Evolutionary conservation across 2,888 invertebrate genomes (phyloP).

Genomic region (Agrilus mali): DNA sequence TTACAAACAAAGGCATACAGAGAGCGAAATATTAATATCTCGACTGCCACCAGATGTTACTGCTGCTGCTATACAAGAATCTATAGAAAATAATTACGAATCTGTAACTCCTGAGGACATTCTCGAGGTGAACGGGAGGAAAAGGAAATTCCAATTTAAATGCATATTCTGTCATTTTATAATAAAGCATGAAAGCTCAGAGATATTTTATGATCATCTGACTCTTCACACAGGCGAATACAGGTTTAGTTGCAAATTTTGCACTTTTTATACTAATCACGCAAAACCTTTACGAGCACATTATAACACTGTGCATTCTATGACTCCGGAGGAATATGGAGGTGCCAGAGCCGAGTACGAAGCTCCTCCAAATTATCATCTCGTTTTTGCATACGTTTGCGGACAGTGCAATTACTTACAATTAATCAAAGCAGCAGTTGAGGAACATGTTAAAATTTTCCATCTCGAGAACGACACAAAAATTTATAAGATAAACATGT

Average conservation of each 20-base stretch:
- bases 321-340: conserved; percentile 20
- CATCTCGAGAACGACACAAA: conserved; percentile 40
- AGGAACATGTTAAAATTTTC: conserved; percentile 46
- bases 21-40: conserved; percentile 51
- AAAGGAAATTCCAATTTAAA: conserved; percentile 17
- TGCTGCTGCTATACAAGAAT: conserved; percentile 41
- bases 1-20: conserved; percentile 50
- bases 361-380: conserved; percentile 14
- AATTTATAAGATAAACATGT: conserved; percentile 28
- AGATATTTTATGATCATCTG: conserved; percentile 58
- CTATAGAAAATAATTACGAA: conserved; percentile 22
- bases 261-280: conserved; percentile 29
- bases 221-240: conserved; percentile 70
- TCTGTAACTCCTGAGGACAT: conserved; percentile 12
- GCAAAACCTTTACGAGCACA: conserved; percentile 22
- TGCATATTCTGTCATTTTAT: conserved; percentile 27
- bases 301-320: conserved; percentile 17
- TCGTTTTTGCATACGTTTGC: conserved; percentile 50
- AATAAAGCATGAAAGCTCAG: conserved; percentile 15
- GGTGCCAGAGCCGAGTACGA: conserved; percentile 13
- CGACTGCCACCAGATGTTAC: conserved; percentile 42
- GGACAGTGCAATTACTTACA: conserved; percentile 63
- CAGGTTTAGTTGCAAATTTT: conserved; percentile 50
- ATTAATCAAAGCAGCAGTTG: conserved; percentile 44
- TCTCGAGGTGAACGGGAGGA: conserved; percentile 11